Evolutionary conservation across 2,888 invertebrate genomes (phyloP).

Genomic region (Lampropteryx suffumata): DNA sequence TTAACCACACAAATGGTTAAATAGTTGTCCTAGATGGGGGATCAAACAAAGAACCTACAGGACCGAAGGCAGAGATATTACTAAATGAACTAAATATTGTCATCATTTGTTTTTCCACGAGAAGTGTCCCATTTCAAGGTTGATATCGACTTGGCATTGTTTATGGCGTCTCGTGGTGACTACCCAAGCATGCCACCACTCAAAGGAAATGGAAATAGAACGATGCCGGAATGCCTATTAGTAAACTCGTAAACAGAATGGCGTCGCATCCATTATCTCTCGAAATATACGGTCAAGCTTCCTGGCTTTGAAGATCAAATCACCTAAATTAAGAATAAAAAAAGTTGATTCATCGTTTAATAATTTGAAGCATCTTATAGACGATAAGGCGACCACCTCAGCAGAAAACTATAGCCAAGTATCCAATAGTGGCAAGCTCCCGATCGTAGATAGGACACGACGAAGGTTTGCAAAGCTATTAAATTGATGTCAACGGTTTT

Average conservation of each 20-base stretch:
- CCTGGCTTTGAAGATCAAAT: background rate
- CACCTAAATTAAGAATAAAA: background rate
- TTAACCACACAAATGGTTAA: no score
- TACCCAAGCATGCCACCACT: slow-evolving; percentile 15
- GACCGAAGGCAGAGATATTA: no score
- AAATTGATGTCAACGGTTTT: slow-evolving; percentile 1
- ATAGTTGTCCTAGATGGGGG: no score
- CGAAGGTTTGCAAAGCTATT: background rate
- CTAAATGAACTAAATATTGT: no score
- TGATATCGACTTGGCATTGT: slow-evolving; percentile 1
- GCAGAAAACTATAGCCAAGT: background rate
- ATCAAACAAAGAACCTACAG: no score
- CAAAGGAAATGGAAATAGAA: slow-evolving; percentile 26
- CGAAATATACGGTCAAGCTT: slow-evolving; percentile 22
- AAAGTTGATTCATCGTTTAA: background rate
- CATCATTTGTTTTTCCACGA: background rate
- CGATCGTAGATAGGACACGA: slow-evolving; percentile 23
- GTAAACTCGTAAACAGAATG: slow-evolving; percentile 44
- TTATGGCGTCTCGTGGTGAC: slow-evolving; percentile 1
- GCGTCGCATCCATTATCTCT: slow-evolving; percentile 38
- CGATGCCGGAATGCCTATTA: slow-evolving; percentile 40
- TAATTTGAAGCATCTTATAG: no score
- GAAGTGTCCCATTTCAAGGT: background rate
- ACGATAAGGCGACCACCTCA: no score
- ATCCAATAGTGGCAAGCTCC: background rate